Percentiles rank a stretch among this genome's conserved stretches.
phyloP scores from a whole-genome alignment of 2,888 invertebrate species.

The Melolontha melolontha region DNA sequence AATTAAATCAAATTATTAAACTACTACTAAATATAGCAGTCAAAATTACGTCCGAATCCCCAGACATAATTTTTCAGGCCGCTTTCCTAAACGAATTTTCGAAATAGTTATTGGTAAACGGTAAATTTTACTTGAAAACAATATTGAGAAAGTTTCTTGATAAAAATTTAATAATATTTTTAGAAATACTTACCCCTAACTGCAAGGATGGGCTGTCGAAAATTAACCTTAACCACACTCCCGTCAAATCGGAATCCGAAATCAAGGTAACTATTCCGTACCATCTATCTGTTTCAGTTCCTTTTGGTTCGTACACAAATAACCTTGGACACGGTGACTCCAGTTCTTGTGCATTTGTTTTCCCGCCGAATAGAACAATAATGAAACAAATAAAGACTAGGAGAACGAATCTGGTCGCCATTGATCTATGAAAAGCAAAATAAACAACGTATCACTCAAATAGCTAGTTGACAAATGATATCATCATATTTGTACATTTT shows the following conservation, averaged over 20 bases:
- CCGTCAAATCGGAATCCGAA: slow-evolving; percentile 68
- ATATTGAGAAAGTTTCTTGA: no score
- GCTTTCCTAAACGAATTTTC: no score
- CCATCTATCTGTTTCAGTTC: slow-evolving; percentile 71
- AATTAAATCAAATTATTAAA: no score
- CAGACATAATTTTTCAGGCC: no score
- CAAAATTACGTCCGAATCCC: no score
- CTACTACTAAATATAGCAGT: no score
- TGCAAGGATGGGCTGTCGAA: slow-evolving; percentile 63
- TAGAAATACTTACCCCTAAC: slow-evolving; percentile 39
- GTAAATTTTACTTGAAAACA: no score
- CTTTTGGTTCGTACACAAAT: slow-evolving; percentile 69
- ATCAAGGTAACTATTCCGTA: slow-evolving; percentile 72
- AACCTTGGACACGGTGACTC: slow-evolving; percentile 71
- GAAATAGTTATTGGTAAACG: no score
- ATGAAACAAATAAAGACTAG: neutral
- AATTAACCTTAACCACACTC: slow-evolving; percentile 71
- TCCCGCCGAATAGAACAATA: neutral
- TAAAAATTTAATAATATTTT: no score
- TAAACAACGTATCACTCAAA: no score
- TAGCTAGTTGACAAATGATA: no score
- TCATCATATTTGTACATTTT: no score
- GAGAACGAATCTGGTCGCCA: slow-evolving; percentile 21
- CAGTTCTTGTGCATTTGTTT: slow-evolving; percentile 28
- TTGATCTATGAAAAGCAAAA: slow-evolving; percentile 1